phyloP scores from a whole-genome alignment of 2,113 vertebrate species.

The Carassius carassius region DNA sequence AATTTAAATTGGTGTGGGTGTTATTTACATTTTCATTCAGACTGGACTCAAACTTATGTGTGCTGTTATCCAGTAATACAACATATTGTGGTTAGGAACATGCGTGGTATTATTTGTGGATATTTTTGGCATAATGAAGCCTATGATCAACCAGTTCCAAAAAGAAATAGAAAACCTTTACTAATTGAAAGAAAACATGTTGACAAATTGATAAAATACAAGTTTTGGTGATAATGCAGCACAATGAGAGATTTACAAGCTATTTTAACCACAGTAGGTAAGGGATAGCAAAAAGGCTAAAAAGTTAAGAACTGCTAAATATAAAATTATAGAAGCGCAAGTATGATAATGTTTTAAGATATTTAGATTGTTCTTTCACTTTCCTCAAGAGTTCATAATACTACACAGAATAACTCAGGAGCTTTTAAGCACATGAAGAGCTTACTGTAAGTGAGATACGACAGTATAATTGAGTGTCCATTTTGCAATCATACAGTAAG shows the following conservation, averaged over 20 bases:
- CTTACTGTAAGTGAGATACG: slow-evolving; percentile 13
- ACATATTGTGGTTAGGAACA: no score
- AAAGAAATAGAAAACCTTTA: no score
- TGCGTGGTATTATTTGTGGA: no score
- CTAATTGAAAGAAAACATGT: no score
- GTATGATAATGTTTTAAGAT: neutral
- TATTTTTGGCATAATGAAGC: no score
- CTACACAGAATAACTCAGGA: neutral
- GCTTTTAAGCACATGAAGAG: neutral
- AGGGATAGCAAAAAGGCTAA: neutral
- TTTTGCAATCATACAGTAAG: neutral
- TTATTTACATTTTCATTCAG: neutral
- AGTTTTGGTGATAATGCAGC: no score
- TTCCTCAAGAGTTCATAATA: neutral
- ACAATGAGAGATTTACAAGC: no score
- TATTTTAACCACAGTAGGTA: no score
- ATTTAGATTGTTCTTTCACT: neutral
- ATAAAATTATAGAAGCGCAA: neutral
- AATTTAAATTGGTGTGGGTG: neutral
- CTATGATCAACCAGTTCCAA: no score
- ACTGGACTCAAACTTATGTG: no score
- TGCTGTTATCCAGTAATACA: no score
- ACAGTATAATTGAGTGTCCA: slow-evolving; percentile 4
- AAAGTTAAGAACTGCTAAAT: neutral
- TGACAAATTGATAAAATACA: no score